phyloP scores from a whole-genome alignment of 2,113 vertebrate genomes.

The Cathartes aura region DNA sequence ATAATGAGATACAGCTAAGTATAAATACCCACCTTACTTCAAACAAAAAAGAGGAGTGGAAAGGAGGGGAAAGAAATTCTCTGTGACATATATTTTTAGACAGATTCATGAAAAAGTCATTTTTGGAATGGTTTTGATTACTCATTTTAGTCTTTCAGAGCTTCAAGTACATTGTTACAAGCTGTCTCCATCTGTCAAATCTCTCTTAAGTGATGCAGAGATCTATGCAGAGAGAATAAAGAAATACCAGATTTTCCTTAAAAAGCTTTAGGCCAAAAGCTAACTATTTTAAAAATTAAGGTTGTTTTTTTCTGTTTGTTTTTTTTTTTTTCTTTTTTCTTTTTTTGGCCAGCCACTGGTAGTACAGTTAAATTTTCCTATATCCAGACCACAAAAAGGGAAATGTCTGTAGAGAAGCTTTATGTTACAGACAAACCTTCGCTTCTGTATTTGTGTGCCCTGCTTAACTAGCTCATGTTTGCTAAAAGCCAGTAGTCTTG shows the following conservation, averaged over 20 bases:
- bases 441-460: not conserved
- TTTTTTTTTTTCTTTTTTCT: not conserved
- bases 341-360: not conserved
- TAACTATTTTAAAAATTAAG: not conserved
- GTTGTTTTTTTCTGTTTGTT: not conserved
- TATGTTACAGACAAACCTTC: not conserved
- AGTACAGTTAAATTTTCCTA: not conserved
- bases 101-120: slow-evolving; percentile 13
- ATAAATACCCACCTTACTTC: not conserved
- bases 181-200: slow-evolving; percentile 56
- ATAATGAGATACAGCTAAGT: slow-evolving; percentile 35
- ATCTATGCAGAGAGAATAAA: not conserved
- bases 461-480: not conserved
- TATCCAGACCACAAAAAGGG: not conserved
- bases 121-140: slow-evolving; percentile 31
- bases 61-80: slow-evolving; percentile 13
- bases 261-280: not conserved
- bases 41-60: not conserved
- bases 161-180: slow-evolving; percentile 19
- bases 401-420: slow-evolving; percentile 1
- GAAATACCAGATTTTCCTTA: not conserved
- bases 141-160: slow-evolving; percentile 33
- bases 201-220: not conserved
- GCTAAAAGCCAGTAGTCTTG: not conserved
- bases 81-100: slow-evolving; percentile 44